Conservation (phyloP, 2,797 vertebrate species). For the Falco concolor region DNA sequence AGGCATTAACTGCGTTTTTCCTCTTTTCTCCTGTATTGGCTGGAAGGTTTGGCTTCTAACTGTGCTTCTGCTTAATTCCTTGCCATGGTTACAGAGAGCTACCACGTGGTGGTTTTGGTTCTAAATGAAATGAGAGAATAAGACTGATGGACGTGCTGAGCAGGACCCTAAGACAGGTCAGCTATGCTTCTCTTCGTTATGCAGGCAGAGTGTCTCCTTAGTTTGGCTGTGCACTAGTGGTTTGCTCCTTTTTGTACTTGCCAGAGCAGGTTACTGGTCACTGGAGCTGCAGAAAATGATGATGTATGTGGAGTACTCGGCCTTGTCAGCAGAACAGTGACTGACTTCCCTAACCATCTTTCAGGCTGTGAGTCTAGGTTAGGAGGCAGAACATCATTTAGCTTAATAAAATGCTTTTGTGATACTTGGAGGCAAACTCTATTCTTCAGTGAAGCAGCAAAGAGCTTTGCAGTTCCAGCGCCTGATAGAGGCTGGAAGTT, state of each 20-base stretch:
- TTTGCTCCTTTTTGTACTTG: neutral
- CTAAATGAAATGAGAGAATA: neutral
- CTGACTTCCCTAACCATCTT: rapidly evolving
- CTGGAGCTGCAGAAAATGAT: neutral
- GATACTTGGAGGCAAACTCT: neutral
- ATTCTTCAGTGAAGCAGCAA: neutral
- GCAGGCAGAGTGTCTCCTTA: neutral
- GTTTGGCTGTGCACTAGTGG: rapidly evolving
- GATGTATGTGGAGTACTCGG: rapidly evolving
- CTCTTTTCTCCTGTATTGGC: neutral
- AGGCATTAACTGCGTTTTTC: neutral
- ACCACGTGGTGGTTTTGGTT: neutral
- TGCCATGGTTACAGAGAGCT: neutral
- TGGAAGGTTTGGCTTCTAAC: neutral
- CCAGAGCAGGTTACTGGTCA: neutral
- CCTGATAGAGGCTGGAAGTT: neutral
- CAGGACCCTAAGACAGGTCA: neutral
- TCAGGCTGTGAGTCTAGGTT: neutral
- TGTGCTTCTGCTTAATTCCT: neutral
- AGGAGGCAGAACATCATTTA: neutral
- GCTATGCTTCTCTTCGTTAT: neutral
- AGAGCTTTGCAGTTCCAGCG: neutral
- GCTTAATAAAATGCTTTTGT: neutral
- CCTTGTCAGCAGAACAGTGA: too few species aligned
- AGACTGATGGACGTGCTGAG: neutral